Conservation (phyloP, 2,113 vertebrate species). For the Sula dactylatra region DNA sequence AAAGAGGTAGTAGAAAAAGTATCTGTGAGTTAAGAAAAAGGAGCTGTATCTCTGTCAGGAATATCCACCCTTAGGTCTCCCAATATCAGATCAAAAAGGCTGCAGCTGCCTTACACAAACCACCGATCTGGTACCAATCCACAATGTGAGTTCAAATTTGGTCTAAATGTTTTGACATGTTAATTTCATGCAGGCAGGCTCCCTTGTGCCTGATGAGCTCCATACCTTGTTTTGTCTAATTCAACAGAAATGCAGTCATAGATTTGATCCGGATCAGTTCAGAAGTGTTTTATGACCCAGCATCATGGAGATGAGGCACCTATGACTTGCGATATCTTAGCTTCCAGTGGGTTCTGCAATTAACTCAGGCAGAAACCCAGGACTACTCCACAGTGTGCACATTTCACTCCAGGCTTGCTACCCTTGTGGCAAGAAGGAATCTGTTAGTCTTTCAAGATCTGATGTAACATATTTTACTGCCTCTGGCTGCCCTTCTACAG, state of each 20-base stretch:
- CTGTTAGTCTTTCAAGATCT: background rate
- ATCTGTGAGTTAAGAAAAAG: background rate
- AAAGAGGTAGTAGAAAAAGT: background rate
- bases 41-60: background rate
- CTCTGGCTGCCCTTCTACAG: background rate
- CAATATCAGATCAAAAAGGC: background rate
- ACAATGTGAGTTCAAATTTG: background rate
- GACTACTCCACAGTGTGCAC: background rate
- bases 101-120: background rate
- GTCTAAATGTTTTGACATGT: background rate
- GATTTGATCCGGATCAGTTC: background rate
- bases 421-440: background rate
- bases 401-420: background rate
- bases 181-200: background rate
- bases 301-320: rapidly evolving
- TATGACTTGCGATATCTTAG: background rate
- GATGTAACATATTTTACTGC: background rate
- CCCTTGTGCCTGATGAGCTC: background rate
- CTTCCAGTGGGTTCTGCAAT: background rate
- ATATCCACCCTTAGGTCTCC: background rate
- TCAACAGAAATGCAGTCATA: background rate
- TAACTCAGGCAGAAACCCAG: background rate
- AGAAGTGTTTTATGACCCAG: background rate
- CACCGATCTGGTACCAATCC: background rate
- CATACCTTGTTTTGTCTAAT: background rate